phyloP scores from a whole-genome alignment of 2,888 invertebrate genomes.

The Willowsia nigromaculata region DNA sequence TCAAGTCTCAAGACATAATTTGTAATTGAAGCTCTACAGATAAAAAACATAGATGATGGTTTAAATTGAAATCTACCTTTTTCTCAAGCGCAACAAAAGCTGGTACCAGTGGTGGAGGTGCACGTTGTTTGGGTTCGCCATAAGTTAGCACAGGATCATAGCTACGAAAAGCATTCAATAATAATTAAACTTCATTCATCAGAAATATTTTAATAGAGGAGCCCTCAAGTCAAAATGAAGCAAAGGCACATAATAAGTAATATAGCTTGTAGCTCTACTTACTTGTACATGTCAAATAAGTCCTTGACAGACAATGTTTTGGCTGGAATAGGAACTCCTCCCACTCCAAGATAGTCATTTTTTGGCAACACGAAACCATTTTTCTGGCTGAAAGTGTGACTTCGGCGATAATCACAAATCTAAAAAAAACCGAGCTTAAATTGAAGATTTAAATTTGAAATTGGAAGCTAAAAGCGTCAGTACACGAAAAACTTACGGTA shows the following conservation, averaged over 20 bases:
- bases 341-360: slow-evolving; percentile 83
- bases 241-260: too few species aligned
- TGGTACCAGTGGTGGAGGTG: slow-evolving; percentile 76
- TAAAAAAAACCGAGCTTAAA: slow-evolving; percentile 61
- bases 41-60: background rate
- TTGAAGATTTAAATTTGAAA: background rate
- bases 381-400: slow-evolving; percentile 84
- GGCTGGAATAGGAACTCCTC: slow-evolving; percentile 82
- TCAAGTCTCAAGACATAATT: too few species aligned
- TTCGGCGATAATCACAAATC: slow-evolving; percentile 84
- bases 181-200: too few species aligned
- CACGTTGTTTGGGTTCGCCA: slow-evolving; percentile 72
- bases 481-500: slow-evolving; percentile 80
- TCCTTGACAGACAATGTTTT: slow-evolving; percentile 74
- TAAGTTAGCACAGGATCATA: slow-evolving; percentile 78
- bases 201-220: too few species aligned
- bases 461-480: background rate
- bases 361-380: slow-evolving; percentile 86
- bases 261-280: too few species aligned
- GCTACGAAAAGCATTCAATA: slow-evolving; percentile 44
- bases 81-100: slow-evolving; percentile 77
- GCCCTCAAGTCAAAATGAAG: too few species aligned
- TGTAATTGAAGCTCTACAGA: background rate
- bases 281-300: slow-evolving; percentile 77
- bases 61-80: slow-evolving; percentile 66